Base-by-base conservation (phyloP, 92 coral and sea anemone species). In the Pocillopora meandrina region DNA sequence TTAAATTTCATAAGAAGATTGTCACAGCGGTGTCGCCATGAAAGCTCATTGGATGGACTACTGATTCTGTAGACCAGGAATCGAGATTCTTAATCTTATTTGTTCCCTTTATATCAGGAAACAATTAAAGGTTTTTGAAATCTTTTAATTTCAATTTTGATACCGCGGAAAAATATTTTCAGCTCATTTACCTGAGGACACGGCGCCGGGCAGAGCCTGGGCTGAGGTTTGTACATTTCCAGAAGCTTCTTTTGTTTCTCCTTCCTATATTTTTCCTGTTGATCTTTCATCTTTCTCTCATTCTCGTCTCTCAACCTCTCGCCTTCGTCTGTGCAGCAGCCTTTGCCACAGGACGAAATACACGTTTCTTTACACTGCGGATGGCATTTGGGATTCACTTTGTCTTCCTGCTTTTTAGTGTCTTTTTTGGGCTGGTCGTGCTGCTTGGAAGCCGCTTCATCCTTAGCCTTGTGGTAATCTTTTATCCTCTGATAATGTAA, bases 1-100 rank as follows among this genome's bases (percentile, higher is more conserved):
- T 42, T 1, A 7, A 42, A 0, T 3, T 42, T 42, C 52, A 42
- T 42, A 42, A 42, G 5, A 42, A 42, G 8, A 42, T 7, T 42
- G 8, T 42, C 52, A 42, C 52, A 42, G 52, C 52, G 52, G 52
- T 42, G 3, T 26, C 2, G 73, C 75, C 56, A 61, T 33, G 61
- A 61, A 80, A 69, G 85, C 65, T 85, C 78, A 86, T 36, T 52
- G 79, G 79, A 71, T 71, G 70, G 72, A 80, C 49, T 61, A 73
- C 72, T 90, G 85, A 90, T 90, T 87, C 87, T 83, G 93, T 90
- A 90, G 86, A 90, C 93, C 90, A 90, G 90, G 93, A 90, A 88
- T 86, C 89, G 91, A 80, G 91, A 80, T 87, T 91, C 87, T 91
- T 84, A 90, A 87, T 86, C 88, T 83, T 90, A 77, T 42, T 42